A percentile compares a stretch with the other conserved stretches of the same genome.
phyloP scores from a whole-genome alignment of 2,888 invertebrate species.

The Pammene fasciana region DNA sequence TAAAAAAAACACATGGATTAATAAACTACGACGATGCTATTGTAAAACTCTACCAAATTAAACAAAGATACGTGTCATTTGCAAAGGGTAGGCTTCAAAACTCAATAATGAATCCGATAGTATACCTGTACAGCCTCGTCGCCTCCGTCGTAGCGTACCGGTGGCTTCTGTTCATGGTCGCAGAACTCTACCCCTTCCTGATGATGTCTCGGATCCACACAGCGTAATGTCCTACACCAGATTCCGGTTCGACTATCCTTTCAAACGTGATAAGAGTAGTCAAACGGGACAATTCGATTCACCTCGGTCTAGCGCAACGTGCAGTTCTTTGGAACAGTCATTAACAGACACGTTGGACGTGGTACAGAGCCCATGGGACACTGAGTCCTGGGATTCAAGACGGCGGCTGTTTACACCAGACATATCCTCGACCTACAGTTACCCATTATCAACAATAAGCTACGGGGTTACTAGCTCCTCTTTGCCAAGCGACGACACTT shows the following conservation, averaged over 20 bases:
- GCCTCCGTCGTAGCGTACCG: conserved; percentile 65
- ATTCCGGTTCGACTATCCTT: background rate
- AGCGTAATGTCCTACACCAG: conserved; percentile 44
- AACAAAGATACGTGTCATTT: background rate
- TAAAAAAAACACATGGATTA: conserved; percentile 5
- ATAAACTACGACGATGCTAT: background rate
- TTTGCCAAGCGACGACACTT: background rate
- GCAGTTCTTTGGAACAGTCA: conserved; percentile 6
- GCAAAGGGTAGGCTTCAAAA: background rate
- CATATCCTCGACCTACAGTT: background rate
- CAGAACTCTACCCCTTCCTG: conserved; percentile 67
- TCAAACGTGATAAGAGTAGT: background rate
- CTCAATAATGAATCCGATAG: conserved; percentile 63
- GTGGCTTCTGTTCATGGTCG: conserved; percentile 70
- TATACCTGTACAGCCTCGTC: conserved; percentile 58
- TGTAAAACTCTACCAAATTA: conserved; percentile 5
- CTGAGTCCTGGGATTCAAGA: conserved; percentile 51
- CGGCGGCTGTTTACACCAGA: background rate
- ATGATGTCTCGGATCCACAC: conserved; percentile 70
- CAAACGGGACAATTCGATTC: background rate
- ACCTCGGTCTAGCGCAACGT: conserved; percentile 1
- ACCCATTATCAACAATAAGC: conserved; percentile 5
- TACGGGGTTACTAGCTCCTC: conserved; percentile 2
- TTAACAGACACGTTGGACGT: conserved; percentile 58
- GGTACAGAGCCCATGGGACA: conserved; percentile 64